Evolutionary conservation across 2,888 invertebrate species (phyloP).

Genomic region (Sesamia inferens): DNA sequence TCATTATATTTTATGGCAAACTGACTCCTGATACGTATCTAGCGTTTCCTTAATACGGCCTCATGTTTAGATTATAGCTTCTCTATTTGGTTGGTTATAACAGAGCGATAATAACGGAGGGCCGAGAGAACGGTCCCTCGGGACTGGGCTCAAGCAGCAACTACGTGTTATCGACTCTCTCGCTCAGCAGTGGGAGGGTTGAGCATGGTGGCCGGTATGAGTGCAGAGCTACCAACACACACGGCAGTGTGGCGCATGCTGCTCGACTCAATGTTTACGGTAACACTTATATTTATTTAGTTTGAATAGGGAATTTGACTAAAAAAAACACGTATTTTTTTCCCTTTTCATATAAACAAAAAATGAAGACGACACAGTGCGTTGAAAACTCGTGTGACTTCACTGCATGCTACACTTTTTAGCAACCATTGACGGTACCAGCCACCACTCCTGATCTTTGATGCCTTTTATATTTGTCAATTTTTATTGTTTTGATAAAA

Average conservation of each 20-base stretch:
- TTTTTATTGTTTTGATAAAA: too few relatives aligned
- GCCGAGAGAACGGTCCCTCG: conserved; percentile 81
- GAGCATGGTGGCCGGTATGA: conserved; percentile 96
- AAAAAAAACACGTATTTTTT: too few relatives aligned
- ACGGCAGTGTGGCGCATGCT: conserved; percentile 93
- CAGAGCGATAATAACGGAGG: conserved; percentile 85
- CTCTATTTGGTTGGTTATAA: conserved; percentile 41
- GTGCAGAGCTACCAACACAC: conserved; percentile 93
- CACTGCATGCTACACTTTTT: too few relatives aligned
- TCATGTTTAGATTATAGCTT: conserved; percentile 29
- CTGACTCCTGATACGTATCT: conserved; percentile 39
- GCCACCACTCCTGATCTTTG: too few relatives aligned
- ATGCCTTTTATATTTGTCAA: too few relatives aligned
- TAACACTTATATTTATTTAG: conserved; percentile 69
- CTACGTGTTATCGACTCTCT: conserved; percentile 95
- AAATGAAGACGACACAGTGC: too few relatives aligned
- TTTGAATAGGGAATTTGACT: too few relatives aligned
- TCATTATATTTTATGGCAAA: conserved; percentile 52
- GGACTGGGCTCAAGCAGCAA: conserved; percentile 87
- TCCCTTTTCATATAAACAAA: too few relatives aligned
- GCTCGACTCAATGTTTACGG: conserved; percentile 95
- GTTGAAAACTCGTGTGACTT: too few relatives aligned
- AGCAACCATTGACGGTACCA: too few relatives aligned
- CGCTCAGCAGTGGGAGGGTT: conserved; percentile 93
- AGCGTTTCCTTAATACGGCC: conserved; percentile 14